Base-by-base conservation (phyloP, 2,888 invertebrate genomes). In the Incurvaria masculella region DNA sequence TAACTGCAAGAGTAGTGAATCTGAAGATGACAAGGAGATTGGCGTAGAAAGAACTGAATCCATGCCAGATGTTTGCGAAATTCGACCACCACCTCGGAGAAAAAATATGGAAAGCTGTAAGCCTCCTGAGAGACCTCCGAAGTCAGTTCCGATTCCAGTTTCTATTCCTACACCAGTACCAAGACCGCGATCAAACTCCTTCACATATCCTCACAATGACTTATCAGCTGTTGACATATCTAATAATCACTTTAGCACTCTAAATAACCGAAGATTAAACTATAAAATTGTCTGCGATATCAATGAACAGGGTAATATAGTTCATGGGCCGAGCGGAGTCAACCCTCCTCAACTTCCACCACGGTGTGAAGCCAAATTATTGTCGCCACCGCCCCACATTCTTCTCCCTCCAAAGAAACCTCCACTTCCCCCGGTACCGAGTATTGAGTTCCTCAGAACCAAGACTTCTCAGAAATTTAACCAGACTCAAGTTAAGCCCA, bases 111-210 rank as follows among this genome's bases (percentile, higher is more conserved):
- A 84, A 45, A 61, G 58, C 19, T 68, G 72, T 41, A 82, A 76
- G 59, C 84, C 87, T 11, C 88, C 88, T 1, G 86, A 84, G 51
- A 72, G 88, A 59, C 88, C 88, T 11, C 87, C 87, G 2, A 88
- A 88, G 60, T 80, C 69, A 73, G 14, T 33, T 6, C 14, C 33
- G 8, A 33, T 11, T 33, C 33, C 4, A 4, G 4, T 10, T 6
- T 23, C 72, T 49, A 64, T 73, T 2, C 71, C 75, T 0, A 62
- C 70, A 1, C 79, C 80, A 20, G 80, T 80, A 33, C 72, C 81
- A 0, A 63, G 82, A 57, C 82, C 82, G 21, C 63, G 82, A 44
- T 83, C 83, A 1, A 82, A 82, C 56, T 83, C 83, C 1, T 73
- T 83, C 52, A 76, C 74, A 2, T 76, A 70, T 55, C 55, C 65